Conservation (phyloP, 2,888 invertebrate species). For the Hydriomena furcata region DNA sequence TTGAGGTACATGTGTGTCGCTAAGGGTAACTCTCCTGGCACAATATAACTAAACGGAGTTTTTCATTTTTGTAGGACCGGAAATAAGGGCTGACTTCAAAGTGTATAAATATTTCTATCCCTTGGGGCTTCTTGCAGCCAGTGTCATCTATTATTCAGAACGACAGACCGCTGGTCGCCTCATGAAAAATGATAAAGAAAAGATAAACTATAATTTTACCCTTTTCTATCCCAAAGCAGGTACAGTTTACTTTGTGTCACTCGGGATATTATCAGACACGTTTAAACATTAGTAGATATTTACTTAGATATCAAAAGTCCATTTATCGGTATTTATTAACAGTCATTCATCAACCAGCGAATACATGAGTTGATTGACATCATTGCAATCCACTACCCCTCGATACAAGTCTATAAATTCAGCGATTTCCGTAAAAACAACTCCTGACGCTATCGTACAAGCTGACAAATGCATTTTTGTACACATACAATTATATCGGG, state of each 20-base stretch:
- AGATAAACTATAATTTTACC: conserved; percentile 11
- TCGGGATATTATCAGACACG: background rate
- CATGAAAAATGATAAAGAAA: conserved; percentile 21
- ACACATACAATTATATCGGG: no score
- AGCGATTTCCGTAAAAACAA: conserved; percentile 11
- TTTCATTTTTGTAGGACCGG: conserved; percentile 51
- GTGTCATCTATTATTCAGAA: conserved; percentile 65
- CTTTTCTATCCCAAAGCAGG: background rate
- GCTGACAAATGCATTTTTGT: background rate
- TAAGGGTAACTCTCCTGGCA: conserved; percentile 31
- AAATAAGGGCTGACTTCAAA: conserved; percentile 50
- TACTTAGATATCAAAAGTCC: no score
- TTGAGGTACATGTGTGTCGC: conserved; percentile 12
- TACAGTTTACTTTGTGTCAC: background rate
- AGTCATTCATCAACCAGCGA: conserved; percentile 5
- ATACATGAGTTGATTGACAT: conserved; percentile 50
- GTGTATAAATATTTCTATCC: conserved; percentile 61
- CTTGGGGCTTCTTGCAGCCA: conserved; percentile 56
- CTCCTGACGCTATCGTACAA: background rate
- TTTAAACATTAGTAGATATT: no score
- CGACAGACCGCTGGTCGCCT: conserved; percentile 41
- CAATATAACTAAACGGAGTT: conserved; percentile 38
- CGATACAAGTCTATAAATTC: conserved; percentile 43
- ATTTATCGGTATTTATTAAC: conserved; percentile 1
- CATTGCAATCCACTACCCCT: conserved; percentile 48